Evolutionary conservation across 2,113 vertebrate genomes (phyloP).

Genomic region (Notarius lentiginosus): DNA sequence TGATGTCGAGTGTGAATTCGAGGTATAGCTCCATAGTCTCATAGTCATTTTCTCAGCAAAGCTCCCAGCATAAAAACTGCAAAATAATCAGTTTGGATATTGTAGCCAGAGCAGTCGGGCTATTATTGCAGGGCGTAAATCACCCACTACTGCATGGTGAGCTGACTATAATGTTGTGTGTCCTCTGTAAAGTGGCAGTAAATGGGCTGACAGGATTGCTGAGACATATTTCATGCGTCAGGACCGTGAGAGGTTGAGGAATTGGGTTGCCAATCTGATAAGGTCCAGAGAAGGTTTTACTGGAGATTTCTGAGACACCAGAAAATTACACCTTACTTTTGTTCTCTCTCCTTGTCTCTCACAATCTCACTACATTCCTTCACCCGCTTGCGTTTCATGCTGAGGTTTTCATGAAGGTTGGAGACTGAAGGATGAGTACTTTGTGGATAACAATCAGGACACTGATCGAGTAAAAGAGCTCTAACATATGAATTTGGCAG

Average conservation of each 20-base stretch:
- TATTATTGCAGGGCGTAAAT: slow-evolving; percentile 48
- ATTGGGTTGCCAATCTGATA: slow-evolving; percentile 70
- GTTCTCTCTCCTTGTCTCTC: slow-evolving; percentile 23
- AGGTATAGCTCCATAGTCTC: slow-evolving; percentile 18
- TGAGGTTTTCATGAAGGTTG: background rate
- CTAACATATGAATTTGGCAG: background rate
- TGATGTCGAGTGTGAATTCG: slow-evolving; percentile 19
- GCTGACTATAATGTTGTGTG: slow-evolving; percentile 38
- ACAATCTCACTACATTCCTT: slow-evolving; percentile 9
- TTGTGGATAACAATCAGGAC: background rate
- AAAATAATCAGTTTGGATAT: slow-evolving; percentile 40
- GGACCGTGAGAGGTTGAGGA: slow-evolving; percentile 65
- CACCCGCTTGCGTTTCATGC: background rate
- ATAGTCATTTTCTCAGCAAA: slow-evolving; percentile 12
- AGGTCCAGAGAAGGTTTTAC: slow-evolving; percentile 60
- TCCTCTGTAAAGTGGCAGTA: slow-evolving; percentile 55
- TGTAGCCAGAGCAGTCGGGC: slow-evolving; percentile 33
- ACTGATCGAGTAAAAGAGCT: background rate
- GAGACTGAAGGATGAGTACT: background rate
- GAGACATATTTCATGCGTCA: slow-evolving; percentile 64
- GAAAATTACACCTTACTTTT: slow-evolving; percentile 63
- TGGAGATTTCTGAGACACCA: slow-evolving; percentile 67
- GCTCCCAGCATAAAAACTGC: slow-evolving; percentile 15
- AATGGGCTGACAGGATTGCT: slow-evolving; percentile 53
- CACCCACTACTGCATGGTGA: slow-evolving; percentile 22